Evolutionary conservation across 37 sponge, comb jelly and placozoan species (phyloP).

Genomic region (Ianthella basta): DNA sequence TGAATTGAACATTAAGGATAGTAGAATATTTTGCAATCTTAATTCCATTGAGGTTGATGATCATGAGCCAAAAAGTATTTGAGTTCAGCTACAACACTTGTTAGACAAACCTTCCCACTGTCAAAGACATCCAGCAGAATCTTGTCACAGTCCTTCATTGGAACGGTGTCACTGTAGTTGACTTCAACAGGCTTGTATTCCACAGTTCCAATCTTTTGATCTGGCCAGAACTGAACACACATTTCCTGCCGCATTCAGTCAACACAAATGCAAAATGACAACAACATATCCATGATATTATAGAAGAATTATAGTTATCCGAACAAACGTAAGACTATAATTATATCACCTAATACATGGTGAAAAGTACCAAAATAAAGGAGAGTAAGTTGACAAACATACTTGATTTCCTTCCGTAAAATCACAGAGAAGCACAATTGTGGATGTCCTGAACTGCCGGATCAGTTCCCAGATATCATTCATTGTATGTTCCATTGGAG

Average conservation of each 20-base stretch:
- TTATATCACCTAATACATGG: too few relatives aligned
- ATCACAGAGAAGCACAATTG: slow-evolving; percentile 8
- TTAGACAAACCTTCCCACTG: background rate
- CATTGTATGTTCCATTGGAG: background rate
- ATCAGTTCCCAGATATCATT: slow-evolving; percentile 14
- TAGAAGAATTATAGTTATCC: too few relatives aligned
- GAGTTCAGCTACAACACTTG: too few relatives aligned
- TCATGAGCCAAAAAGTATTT: too few relatives aligned
- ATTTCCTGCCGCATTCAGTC: too few relatives aligned
- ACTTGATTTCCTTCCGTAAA: background rate
- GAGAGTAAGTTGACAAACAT: too few relatives aligned
- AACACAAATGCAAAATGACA: too few relatives aligned
- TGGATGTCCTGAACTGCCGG: background rate
- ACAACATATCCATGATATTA: too few relatives aligned
- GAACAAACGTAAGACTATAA: too few relatives aligned
- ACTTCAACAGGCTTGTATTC: background rate
- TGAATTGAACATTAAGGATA: background rate
- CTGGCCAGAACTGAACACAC: slow-evolving; percentile 12
- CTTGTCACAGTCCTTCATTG: background rate
- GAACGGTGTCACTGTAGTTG: background rate
- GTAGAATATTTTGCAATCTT: too few relatives aligned
- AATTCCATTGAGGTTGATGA: too few relatives aligned
- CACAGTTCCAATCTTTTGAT: background rate
- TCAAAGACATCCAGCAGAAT: background rate
- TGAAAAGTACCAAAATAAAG: too few relatives aligned